A percentile compares a stretch with the other conserved stretches of the same genome.
Evolutionary conservation across 2,797 vertebrate genomes (phyloP).

Genomic region (Dermochelys coriacea): DNA sequence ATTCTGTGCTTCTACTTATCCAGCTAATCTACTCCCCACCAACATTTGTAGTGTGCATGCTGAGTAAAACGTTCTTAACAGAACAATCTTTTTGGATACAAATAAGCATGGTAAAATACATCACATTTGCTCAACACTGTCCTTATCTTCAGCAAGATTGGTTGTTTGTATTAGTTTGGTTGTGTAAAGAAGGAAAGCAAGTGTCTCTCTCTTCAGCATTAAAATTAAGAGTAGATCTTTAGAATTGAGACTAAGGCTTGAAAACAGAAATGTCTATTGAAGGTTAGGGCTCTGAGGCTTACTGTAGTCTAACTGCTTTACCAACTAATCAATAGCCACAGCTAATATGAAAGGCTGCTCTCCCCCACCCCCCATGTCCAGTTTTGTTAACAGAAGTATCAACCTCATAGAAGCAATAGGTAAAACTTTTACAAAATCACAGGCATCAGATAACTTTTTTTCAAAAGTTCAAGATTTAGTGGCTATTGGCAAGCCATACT

Average conservation of each 20-base stretch:
- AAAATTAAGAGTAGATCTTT: background rate
- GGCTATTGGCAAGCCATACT: background rate
- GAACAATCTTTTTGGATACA: background rate
- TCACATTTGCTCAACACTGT: background rate
- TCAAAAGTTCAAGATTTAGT: background rate
- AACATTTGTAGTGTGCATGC: background rate
- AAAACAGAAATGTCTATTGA: background rate
- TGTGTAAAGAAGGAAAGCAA: background rate
- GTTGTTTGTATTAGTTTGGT: background rate
- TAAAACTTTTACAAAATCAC: background rate
- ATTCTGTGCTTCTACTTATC: background rate
- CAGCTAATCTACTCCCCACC: background rate
- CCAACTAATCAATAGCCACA: background rate
- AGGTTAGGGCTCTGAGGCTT: background rate
- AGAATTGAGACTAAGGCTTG: background rate
- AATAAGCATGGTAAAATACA: background rate
- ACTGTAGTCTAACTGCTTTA: background rate
- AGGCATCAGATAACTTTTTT: background rate
- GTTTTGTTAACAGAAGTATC: background rate
- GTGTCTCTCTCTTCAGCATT: background rate
- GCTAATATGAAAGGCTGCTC: background rate
- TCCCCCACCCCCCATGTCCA: background rate
- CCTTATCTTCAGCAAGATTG: background rate
- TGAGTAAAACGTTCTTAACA: background rate
- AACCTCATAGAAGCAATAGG: background rate